phyloP scores from a whole-genome alignment of 2,113 vertebrate species.

The Oreotrochilus melanogaster region DNA sequence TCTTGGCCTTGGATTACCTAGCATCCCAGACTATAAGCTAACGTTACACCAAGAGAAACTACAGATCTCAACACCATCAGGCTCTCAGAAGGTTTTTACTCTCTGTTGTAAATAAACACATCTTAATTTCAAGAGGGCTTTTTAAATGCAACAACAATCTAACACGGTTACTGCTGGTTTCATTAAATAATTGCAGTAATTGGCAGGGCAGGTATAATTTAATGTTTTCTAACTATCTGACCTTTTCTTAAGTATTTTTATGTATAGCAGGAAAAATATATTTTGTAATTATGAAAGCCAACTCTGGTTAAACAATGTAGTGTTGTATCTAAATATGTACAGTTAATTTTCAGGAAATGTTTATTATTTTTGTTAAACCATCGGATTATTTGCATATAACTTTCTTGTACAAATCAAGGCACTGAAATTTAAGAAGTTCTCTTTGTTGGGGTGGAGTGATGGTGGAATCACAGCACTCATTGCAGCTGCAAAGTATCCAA shows the following conservation, averaged over 20 bases:
- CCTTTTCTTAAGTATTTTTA: background rate
- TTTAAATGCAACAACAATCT: background rate
- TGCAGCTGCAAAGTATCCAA: conserved; percentile 83
- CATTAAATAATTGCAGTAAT: background rate
- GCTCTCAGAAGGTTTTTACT: background rate
- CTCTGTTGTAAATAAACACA: background rate
- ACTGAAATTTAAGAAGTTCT: conserved; percentile 85
- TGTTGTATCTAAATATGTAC: background rate
- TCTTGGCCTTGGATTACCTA: background rate
- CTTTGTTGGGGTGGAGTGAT: conserved; percentile 93
- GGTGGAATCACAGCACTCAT: conserved; percentile 90
- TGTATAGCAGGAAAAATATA: background rate
- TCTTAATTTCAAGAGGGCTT: background rate
- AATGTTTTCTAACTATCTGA: background rate
- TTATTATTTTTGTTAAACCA: background rate
- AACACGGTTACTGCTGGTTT: background rate
- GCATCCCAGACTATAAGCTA: background rate
- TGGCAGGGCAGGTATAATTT: background rate
- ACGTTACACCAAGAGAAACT: background rate
- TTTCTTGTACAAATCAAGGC: conserved; percentile 66
- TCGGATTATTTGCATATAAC: background rate
- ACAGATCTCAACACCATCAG: background rate
- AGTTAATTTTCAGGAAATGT: background rate
- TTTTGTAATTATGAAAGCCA: background rate
- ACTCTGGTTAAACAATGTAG: background rate